Evolutionary conservation across 1,140 invertebrate species (phyloP).

Genomic region (Aleiodes sp.): DNA sequence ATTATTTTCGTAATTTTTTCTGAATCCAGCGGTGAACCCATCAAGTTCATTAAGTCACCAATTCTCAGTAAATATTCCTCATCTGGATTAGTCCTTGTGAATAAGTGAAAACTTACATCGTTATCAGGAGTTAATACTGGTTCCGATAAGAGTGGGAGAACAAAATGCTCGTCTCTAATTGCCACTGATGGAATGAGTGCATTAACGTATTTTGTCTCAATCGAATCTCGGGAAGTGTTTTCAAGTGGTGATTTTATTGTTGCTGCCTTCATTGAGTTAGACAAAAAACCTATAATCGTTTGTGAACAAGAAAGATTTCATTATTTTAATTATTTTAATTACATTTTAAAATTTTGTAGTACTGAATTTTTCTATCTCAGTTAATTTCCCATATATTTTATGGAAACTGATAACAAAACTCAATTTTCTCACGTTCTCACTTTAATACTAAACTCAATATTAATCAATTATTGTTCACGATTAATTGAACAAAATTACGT

Average conservation of each 20-base stretch:
- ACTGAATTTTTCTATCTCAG: no score
- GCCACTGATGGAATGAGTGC: background rate
- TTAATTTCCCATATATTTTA: no score
- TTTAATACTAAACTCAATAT: no score
- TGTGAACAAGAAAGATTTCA: background rate
- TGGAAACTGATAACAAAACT: no score
- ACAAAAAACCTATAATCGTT: background rate
- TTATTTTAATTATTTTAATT: background rate
- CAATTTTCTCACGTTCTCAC: no score
- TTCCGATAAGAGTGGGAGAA: background rate
- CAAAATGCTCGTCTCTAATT: background rate
- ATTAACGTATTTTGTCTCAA: background rate
- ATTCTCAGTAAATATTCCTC: background rate
- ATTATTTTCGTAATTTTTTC: conserved; percentile 60
- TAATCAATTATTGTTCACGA: no score
- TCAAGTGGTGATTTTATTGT: background rate
- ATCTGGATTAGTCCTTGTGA: background rate
- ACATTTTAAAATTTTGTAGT: no score
- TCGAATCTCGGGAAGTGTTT: background rate
- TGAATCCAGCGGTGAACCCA: conserved; percentile 50
- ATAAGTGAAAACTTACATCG: background rate
- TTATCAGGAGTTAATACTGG: background rate
- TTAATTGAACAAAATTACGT: no score
- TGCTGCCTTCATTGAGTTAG: background rate
- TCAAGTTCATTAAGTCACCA: conserved; percentile 18